Evolutionary conservation across 2,888 invertebrate species (phyloP), one percentile per base, ranked within the genome.

Genomic region (Mactromeris polynyma): DNA sequence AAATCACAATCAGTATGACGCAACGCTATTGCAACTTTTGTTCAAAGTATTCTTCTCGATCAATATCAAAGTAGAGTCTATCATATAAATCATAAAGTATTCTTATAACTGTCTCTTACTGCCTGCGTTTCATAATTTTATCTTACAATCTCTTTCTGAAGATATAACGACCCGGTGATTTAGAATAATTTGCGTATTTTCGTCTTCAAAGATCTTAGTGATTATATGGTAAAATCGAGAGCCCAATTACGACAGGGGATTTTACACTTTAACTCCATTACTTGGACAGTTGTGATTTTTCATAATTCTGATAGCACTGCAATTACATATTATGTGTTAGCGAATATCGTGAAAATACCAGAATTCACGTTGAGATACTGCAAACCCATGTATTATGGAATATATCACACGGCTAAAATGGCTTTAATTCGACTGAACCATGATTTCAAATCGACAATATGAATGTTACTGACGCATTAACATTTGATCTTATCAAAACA

Each of bases 151-250:
- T 88, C 90, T 54, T 11, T 58, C 33, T 33, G 78, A 86, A 86
- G 85, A 84, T 86, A 80, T 90, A 90, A 90, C 86, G 86, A 86
- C 81, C 84, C 73, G 73, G 86, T 88, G 88, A 90, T 90, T 90
- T 87, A 84, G 88, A 90, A 90, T 88, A 90, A 90, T 90, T 90
- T 90, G 58, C 84, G 88, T 88, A 86, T 88, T 90, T 90, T 88
- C 82, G 77, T 81, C 83, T 81, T 84, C 83, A 9, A 84, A 73
- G 81, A 54, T 83, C 81, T 58, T 80, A 31, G 42, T 81, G 85
- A 90, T 90, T 90, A 90, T 78, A 83, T 83, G 40, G 77, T 80
- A 90, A 36, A 73, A 73, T 36, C 33, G 33, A 73, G 36, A 73
- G 73, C 73, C 19, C 73, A 73, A 73, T 73, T 73, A 73, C 26